A percentile compares a stretch with the other conserved stretches of the same genome.
phyloP scores from a whole-genome alignment of 2,113 vertebrate genomes.

The Dipodomys spectabilis region DNA sequence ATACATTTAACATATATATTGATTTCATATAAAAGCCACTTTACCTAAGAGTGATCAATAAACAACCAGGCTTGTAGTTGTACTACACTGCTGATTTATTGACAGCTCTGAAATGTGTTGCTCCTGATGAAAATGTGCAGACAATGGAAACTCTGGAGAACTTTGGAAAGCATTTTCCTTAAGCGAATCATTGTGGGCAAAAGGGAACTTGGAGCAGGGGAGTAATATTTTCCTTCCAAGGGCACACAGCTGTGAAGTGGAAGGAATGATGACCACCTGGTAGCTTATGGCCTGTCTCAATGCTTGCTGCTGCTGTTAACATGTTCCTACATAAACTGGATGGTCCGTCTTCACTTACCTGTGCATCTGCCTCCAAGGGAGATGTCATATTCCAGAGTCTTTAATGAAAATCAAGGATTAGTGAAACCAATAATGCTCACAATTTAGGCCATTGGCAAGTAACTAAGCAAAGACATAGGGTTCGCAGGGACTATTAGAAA shows the following conservation, averaged over 20 bases:
- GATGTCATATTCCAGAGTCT: not conserved
- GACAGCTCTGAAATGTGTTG: conserved; percentile 55
- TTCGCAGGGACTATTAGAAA: not conserved
- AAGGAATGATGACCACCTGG: not conserved
- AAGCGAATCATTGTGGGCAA: not conserved
- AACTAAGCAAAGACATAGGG: not conserved
- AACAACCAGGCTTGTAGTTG: conserved; percentile 55
- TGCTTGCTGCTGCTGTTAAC: not conserved
- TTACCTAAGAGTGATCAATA: conserved; percentile 71
- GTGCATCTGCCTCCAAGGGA: not conserved
- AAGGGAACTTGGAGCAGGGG: not conserved
- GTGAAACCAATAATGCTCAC: conserved; percentile 4
- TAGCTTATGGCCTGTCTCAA: not conserved
- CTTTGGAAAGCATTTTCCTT: conserved; percentile 8
- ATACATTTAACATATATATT: conserved; percentile 70
- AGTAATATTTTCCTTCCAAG: not conserved
- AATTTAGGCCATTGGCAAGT: conserved; percentile 7
- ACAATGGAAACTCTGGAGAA: conserved; percentile 26
- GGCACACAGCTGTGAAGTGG: not conserved
- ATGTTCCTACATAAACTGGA: not conserved
- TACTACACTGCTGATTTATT: conserved; percentile 70
- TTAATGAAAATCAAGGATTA: not conserved
- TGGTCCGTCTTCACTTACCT: not conserved
- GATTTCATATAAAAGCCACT: conserved; percentile 76
- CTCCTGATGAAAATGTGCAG: conserved; percentile 38